Base-by-base conservation (phyloP, 1,140 invertebrate species). In the Macrotrachela quadricornifera region DNA sequence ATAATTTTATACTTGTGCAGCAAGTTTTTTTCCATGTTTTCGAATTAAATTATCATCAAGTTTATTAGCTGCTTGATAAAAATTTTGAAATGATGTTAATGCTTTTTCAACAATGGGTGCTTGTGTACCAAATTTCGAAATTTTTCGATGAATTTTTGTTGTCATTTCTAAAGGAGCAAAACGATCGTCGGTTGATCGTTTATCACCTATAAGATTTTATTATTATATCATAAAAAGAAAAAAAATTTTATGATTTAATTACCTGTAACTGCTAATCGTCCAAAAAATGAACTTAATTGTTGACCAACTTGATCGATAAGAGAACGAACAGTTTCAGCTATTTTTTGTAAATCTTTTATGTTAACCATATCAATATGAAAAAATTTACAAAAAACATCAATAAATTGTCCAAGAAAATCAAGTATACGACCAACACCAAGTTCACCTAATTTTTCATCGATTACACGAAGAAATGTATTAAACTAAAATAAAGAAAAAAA, bases 311-410 rank as follows among this genome's bases (percentile, higher is more conserved):
- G 30, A 42, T 53, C 16, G 6, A 53, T 37, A 4, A 48, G 37
- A 11, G 42, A 37, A 42, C 46, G 51, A 36, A 53, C 46, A 10
- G 51, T 43, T 46, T 53, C 51, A 13, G 51, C 18, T 15, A 53
- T 46, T 6, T 37, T 11, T 10, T 16, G 10, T 8, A 53, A n/a
- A 17, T 53, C 46, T 13, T 40, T 21, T 14, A 37, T 42, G 37
- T 53, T 44, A 16, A n/a, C 1, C 8, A 46, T 21, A 53, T 53
- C 51, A 40, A 53, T 46, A 41, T 53, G 41, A 43, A 53, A 46
- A 43, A 53, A 53, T 39, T 38, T 17, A 46, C 51, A 53, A 46
- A 53, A 53, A 6, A 53, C 45, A 39, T 53, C 51, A 14, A 53
- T 53, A 30, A 53, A 47, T 40, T 46, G 39, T 17, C 39, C 37